These are phyloP conservation scores for Petaurus breviceps DNA, from an alignment of 2,113 vertebrate genomes.

Conservation along the genomic window DNA sequence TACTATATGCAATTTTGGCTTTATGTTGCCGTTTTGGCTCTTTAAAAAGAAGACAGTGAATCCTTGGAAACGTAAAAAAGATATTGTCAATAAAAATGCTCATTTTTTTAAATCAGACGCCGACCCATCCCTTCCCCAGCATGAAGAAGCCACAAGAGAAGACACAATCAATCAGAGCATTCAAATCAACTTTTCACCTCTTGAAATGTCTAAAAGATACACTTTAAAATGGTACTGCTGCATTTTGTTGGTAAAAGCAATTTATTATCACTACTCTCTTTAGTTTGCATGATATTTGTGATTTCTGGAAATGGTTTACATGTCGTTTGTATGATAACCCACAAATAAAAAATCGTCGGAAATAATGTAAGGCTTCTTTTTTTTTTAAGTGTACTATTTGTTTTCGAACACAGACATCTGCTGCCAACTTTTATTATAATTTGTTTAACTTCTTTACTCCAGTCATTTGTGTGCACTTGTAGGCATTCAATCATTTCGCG, in stretches of 20 bases:
- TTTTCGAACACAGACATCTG: conserved; percentile 3
- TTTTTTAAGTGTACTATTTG: neutral
- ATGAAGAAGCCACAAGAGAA: conserved; percentile 4
- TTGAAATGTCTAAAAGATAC: conserved; percentile 33
- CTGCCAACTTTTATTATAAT: conserved; percentile 20
- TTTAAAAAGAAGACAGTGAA: conserved; percentile 20
- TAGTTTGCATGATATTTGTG: neutral
- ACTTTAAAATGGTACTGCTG: conserved; percentile 39
- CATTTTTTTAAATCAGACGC: conserved; percentile 38
- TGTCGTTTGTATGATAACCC: conserved; percentile 44
- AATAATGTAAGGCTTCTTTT: neutral
- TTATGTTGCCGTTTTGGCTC: conserved; percentile 38
- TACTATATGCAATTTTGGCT: neutral
- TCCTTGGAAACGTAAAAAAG: conserved; percentile 15
- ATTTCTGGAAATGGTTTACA: conserved; percentile 43
- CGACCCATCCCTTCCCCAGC: conserved; percentile 1
- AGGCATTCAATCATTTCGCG: conserved; percentile 22
- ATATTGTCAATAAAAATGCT: conserved; percentile 33
- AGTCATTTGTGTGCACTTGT: conserved; percentile 9
- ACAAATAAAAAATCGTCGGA: conserved; percentile 50
- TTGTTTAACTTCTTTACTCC: neutral
- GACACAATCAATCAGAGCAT: conserved; percentile 43
- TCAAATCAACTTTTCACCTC: conserved; percentile 37
- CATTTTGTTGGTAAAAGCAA: neutral
- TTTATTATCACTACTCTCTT: neutral